These are phyloP conservation scores for Semotilus atromaculatus DNA, from an alignment of 2,797 vertebrate genomes.

Conservation along the genomic window DNA sequence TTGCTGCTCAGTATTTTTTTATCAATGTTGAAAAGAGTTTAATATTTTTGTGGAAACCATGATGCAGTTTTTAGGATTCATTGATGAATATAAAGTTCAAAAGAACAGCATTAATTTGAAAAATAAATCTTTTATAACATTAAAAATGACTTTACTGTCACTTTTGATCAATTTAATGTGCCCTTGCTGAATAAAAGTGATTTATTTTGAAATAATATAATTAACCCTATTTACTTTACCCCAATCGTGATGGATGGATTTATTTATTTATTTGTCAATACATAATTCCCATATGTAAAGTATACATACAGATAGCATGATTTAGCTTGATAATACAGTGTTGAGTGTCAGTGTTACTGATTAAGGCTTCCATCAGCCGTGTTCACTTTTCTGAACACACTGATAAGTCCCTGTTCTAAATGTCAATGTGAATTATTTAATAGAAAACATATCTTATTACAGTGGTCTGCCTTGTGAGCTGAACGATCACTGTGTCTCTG, in stretches of 20 bases:
- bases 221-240: neutral
- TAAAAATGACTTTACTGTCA: neutral
- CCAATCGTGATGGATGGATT: neutral
- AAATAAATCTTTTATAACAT: neutral
- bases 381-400: conserved; percentile 32
- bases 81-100: neutral
- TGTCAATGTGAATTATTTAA: conserved; percentile 55
- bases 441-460: conserved; percentile 48
- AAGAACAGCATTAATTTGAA: neutral
- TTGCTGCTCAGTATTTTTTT: neutral
- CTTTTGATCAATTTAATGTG: neutral
- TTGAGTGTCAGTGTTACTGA: neutral
- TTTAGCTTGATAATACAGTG: neutral
- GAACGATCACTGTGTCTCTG: conserved; percentile 13
- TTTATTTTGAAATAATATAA: neutral
- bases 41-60: neutral
- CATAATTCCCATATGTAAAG: neutral
- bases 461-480: conserved; percentile 12
- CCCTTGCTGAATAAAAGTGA: neutral
- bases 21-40: neutral
- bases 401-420: conserved; percentile 44
- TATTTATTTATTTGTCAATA: neutral
- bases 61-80: neutral
- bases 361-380: conserved; percentile 1
- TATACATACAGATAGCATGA: neutral